phyloP scores from a whole-genome alignment of 2,888 invertebrate species.

The Dyspetes luteomarginatus region DNA sequence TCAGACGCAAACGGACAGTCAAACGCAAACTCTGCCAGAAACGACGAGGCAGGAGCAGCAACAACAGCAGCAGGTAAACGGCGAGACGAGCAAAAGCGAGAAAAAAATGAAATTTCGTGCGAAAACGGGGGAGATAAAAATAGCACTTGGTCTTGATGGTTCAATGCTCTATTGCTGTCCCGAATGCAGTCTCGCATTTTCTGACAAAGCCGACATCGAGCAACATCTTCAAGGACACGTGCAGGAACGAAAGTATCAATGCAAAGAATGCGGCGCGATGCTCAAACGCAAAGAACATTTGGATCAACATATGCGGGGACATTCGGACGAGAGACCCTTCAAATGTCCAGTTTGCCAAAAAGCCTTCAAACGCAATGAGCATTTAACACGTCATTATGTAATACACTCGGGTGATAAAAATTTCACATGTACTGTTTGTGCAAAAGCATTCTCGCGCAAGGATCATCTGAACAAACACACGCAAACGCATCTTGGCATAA shows the following conservation, averaged over 20 bases:
- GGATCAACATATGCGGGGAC: constrained; percentile 84
- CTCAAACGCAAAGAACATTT: constrained; percentile 84
- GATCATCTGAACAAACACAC: constrained; percentile 85
- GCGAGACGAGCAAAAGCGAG: constrained; percentile 63
- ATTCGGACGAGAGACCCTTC: constrained; percentile 83
- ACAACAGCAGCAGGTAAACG: background rate
- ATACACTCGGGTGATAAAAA: constrained; percentile 85
- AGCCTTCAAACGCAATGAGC: constrained; percentile 85
- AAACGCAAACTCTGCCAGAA: too few species aligned
- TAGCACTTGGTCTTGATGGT: constrained; percentile 81
- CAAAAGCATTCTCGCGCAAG: constrained; percentile 84
- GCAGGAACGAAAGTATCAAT: constrained; percentile 84
- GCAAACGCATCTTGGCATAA: constrained; percentile 83
- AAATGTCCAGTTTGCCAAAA: constrained; percentile 83
- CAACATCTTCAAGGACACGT: constrained; percentile 82
- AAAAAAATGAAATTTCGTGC: constrained; percentile 82
- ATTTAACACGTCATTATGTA: constrained; percentile 84
- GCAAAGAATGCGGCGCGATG: constrained; percentile 84
- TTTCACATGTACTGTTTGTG: constrained; percentile 83
- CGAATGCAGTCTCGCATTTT: constrained; percentile 83
- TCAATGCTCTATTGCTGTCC: constrained; percentile 84
- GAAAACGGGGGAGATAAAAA: constrained; percentile 82
- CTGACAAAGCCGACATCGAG: constrained; percentile 83
- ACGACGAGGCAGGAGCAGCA: too few species aligned
- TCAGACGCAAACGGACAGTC: constrained; percentile 44